Evolutionary conservation across 2,113 vertebrate species (phyloP), one percentile per base, ranked within the genome.

Genomic region (Scopus umbretta): DNA sequence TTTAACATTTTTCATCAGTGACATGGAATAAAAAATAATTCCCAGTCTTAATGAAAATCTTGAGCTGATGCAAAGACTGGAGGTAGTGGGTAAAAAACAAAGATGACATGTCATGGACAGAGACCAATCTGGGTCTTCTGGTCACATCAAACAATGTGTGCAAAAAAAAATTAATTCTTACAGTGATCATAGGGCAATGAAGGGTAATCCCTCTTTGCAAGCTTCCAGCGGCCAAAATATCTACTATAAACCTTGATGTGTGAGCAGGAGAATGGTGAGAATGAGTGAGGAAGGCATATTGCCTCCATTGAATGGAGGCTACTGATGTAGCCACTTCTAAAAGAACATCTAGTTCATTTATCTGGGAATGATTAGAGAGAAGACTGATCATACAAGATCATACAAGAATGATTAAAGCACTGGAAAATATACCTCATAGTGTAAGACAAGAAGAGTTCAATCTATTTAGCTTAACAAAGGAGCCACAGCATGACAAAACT

Each of bases 381-480:
- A 79, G 58, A 89, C 81, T 88, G 91, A 94, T 96, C 93, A 78
- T 88, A 63, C 47, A 84, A 87, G 80, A 94, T 95, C 94, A 88
- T 76, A 96, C 61, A 85, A 75, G 84, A 87, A 94, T 94, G 93
- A 96, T 97, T 96, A 97, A 97, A 97, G 96, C 91, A 40, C 66
- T 92, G 84, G 80, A 92, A 96, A 96, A 96, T 65, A 92, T 18
- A 81, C 52, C 62, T 90, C 89, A 55, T 14, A 87, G 70, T 67
- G 78, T 85, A 86, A 94, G 84, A 96, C 93, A 96, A 94, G 91
- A 88, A 45, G 56, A 68, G 84, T 91, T 96, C 91, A 94, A 90
- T 92, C 87, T 95, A 61, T 95, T 96, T 95, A 93, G 70, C 70
- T 94, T 87, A 90, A 90, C 93, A 96, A 92, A 96, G 90, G 56